A percentile compares a stretch with the other conserved stretches of the same genome.
phyloP scores from a whole-genome alignment of 1,140 invertebrate genomes.

The Drosophila nebulosa region DNA sequence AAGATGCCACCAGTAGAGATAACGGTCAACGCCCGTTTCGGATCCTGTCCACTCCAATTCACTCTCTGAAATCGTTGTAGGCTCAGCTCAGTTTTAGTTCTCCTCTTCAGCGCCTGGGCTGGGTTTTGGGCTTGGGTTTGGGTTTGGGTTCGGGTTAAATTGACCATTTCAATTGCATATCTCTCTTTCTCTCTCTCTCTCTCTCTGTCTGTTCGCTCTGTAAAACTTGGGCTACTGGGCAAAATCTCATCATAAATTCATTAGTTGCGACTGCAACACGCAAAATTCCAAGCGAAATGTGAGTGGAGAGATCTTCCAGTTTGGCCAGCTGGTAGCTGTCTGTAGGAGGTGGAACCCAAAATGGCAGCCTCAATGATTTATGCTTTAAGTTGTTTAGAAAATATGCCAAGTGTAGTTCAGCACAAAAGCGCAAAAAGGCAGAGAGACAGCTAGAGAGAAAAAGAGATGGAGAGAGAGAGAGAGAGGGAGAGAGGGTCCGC shows the following conservation, averaged over 20 bases:
- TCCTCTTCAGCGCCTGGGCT: constrained; percentile 3
- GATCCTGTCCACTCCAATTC: constrained; percentile 19
- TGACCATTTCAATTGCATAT: constrained; percentile 53
- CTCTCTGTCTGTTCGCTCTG: constrained; percentile 13
- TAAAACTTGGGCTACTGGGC: constrained; percentile 59
- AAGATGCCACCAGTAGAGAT: constrained; percentile 69
- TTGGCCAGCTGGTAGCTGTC: constrained; percentile 61
- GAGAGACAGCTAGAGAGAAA: neutral
- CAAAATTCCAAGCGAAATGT: constrained; percentile 33
- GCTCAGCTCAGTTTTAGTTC: neutral
- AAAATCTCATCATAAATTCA: constrained; percentile 79
- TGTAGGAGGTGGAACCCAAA: constrained; percentile 52
- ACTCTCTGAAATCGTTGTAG: neutral
- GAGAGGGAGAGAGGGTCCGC: neutral
- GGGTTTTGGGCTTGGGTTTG: neutral
- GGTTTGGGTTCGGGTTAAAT: constrained; percentile 34
- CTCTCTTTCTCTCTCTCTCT: neutral
- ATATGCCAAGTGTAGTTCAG: constrained; percentile 58
- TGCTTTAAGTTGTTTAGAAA: constrained; percentile 75
- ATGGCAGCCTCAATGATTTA: constrained; percentile 61
- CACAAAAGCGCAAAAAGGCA: neutral
- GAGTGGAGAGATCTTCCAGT: constrained; percentile 11
- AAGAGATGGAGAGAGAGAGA: neutral
- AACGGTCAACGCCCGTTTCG: constrained; percentile 67
- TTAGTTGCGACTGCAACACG: constrained; percentile 71